A percentile compares a stretch with the other conserved stretches of the same genome.
These are phyloP conservation scores for Lasiurus borealis DNA, from an alignment of 2,113 vertebrate genomes.

Conservation along the genomic window DNA sequence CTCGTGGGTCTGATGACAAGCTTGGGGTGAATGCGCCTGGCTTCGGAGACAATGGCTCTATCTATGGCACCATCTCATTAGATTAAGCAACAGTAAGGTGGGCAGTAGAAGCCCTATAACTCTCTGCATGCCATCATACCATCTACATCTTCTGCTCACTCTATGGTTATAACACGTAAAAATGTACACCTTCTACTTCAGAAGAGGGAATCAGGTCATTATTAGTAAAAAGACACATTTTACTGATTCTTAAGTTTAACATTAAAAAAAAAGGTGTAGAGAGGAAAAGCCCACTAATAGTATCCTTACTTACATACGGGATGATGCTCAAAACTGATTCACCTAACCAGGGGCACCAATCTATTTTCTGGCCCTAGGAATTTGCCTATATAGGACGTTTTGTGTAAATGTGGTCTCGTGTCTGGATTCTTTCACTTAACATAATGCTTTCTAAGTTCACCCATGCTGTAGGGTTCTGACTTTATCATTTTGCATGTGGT, in stretches of 20 bases:
- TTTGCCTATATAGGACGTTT: background rate
- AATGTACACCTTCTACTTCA: background rate
- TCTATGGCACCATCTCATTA: background rate
- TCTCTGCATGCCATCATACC: background rate
- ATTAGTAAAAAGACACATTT: background rate
- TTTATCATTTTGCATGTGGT: background rate
- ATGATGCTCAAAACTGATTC: background rate
- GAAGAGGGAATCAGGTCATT: conserved; percentile 3
- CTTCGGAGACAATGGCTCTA: background rate
- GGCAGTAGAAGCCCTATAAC: background rate
- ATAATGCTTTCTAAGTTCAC: background rate
- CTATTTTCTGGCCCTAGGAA: background rate
- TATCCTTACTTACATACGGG: conserved; percentile 50
- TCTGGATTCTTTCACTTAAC: background rate
- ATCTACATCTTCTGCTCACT: background rate
- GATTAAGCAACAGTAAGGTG: background rate
- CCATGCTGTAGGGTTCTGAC: background rate
- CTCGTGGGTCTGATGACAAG: background rate
- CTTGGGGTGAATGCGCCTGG: background rate
- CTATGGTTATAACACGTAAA: background rate
- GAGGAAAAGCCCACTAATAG: conserved; percentile 2
- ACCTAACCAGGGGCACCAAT: background rate
- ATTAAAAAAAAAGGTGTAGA: conserved; percentile 25
- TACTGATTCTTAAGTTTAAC: conserved; percentile 21
- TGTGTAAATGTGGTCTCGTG: background rate